phyloP scores from a whole-genome alignment of 1,140 invertebrate species.

The Apis dorsata region DNA sequence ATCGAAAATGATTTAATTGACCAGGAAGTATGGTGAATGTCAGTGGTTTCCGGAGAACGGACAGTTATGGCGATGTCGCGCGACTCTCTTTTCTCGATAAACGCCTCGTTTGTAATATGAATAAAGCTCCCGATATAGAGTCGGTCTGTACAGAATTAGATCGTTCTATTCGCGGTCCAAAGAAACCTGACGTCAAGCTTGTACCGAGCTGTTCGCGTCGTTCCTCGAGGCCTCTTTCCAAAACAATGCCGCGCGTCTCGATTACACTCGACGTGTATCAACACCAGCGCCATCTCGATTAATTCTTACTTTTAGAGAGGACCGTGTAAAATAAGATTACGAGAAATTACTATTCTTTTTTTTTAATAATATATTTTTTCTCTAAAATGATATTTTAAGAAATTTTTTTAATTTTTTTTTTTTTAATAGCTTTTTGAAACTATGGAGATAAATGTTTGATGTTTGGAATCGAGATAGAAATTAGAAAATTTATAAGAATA shows the following conservation, averaged over 20 bases:
- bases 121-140: conserved; percentile 77
- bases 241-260: conserved; percentile 47
- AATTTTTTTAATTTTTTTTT: background rate
- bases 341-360: background rate
- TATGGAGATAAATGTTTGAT: background rate
- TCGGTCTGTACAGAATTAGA: conserved; percentile 73
- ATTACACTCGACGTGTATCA: conserved; percentile 40
- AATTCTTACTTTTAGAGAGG: background rate
- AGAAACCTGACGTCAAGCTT: conserved; percentile 72
- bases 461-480: background rate
- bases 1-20: background rate
- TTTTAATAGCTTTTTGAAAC: background rate
- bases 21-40: background rate
- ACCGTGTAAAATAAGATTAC: background rate
- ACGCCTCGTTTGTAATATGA: conserved; percentile 76
- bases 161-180: conserved; percentile 72
- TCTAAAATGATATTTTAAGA: no score
- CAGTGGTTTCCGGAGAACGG: conserved; percentile 18
- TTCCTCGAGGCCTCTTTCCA: conserved; percentile 43
- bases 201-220: conserved; percentile 28
- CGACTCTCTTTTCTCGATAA: conserved; percentile 58
- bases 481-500: background rate
- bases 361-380: background rate
- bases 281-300: conserved; percentile 1
- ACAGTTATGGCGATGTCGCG: conserved; percentile 29